Evolutionary conservation across 2,797 vertebrate species (phyloP), one percentile per base, ranked within the genome.

Genomic region (Myotis myotis): DNA sequence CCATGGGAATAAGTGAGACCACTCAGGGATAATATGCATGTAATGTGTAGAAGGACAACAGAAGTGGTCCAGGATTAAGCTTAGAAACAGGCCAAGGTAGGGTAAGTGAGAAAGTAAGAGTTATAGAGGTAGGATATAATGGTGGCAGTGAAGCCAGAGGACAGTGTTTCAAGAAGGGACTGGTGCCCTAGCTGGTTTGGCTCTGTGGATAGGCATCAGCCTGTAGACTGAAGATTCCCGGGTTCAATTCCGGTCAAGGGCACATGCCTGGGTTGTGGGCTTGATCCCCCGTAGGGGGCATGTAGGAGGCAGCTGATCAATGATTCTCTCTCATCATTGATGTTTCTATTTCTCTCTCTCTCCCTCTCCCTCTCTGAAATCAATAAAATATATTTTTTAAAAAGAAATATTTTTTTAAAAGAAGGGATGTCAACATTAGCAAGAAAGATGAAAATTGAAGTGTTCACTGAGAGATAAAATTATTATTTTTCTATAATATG

Each of bases 401-500:
- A n/a, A n/a, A n/a, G n/a, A n/a, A n/a, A n/a, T n/a, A n/a, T n/a
- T n/a, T n/a, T n/a, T n/a, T n/a, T n/a, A n/a, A 57, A 57, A 57
- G 22, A 57, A 57, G 22, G 55, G 55, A 57, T 3, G 4, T 62
- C 44, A 62, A 62, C 71, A 47, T 83, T 38, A 66, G 47, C 38
- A 72, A 90, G 87, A 79, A 87, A 79, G 57, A 49, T 68, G 47
- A 75, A 49, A 87, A 36, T 22, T 66, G 19, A 83, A 71, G 66
- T 83, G 30, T 28, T 89, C 36, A 23, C 30, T 79, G 72, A 80
- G 79, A 75, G 49, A 23, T 53, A 68, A 75, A 84, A 87, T 64
- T 44, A 36, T 44, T 85, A 38, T 60, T 93, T 95, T 93, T 95
- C 74, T 81, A 4, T 74, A 62, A 38, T 89, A 62, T 62, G 38